phyloP scores from a whole-genome alignment of 2,797 vertebrate genomes.

The Choloepus didactylus region DNA sequence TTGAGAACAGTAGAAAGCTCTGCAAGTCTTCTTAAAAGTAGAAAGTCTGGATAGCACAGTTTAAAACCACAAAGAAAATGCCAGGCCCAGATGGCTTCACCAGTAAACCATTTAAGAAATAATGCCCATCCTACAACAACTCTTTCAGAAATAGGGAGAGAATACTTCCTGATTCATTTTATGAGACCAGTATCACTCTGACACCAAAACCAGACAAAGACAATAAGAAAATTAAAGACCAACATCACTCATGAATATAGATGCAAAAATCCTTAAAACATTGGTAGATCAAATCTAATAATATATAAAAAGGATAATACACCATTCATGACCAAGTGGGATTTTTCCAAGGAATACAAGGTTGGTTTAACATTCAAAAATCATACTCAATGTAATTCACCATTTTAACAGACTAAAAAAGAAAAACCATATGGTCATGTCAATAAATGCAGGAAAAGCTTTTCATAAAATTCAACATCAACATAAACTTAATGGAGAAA shows the following conservation, averaged over 20 bases:
- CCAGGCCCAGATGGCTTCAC: background rate
- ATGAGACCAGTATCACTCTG: background rate
- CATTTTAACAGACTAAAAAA: slow-evolving; percentile 12
- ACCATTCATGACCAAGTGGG: background rate
- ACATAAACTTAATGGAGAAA: background rate
- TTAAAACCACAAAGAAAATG: slow-evolving; percentile 17
- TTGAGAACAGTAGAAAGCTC: background rate
- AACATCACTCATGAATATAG: background rate
- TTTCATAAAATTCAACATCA: background rate
- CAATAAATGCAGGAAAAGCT: background rate
- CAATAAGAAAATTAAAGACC: background rate
- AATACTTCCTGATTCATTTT: background rate
- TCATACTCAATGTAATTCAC: background rate
- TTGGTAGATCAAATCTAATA: background rate
- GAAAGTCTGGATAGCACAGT: background rate
- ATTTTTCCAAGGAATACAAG: background rate
- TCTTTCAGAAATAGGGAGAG: background rate
- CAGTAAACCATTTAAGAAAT: background rate
- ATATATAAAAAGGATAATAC: background rate
- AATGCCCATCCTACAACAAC: background rate
- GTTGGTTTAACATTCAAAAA: background rate
- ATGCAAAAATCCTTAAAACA: slow-evolving; percentile 13
- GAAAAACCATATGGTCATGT: background rate
- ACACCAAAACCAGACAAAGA: background rate
- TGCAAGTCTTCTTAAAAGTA: background rate